phyloP scores from a whole-genome alignment of 2,113 vertebrate species.

The Maccullochella peelii region DNA sequence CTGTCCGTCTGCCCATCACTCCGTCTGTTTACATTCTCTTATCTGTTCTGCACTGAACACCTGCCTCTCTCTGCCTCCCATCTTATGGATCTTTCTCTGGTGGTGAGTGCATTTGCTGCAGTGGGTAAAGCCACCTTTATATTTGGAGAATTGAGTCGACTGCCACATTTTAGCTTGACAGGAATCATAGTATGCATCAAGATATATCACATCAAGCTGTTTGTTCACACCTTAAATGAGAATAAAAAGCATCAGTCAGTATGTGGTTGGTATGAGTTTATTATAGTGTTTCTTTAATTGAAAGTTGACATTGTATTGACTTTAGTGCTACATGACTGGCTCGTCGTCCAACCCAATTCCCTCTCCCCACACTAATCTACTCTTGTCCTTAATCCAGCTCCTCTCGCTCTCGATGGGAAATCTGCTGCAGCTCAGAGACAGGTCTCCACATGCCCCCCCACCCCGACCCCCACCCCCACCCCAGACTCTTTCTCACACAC shows the following conservation, averaged over 20 bases:
- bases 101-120: background rate
- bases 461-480: too few relatives aligned
- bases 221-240: background rate
- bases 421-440: slow-evolving; percentile 42
- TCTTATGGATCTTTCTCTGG: slow-evolving; percentile 16
- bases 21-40: slow-evolving; percentile 38
- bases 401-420: slow-evolving; percentile 43
- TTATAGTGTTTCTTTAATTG: background rate
- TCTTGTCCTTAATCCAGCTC: slow-evolving; percentile 57
- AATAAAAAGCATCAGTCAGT: too few relatives aligned
- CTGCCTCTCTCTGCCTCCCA: slow-evolving; percentile 9
- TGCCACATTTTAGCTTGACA: background rate
- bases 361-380: slow-evolving; percentile 48
- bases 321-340: background rate
- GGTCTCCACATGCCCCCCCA: slow-evolving; percentile 28
- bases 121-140: background rate
- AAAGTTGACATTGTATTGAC: background rate
- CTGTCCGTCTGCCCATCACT: slow-evolving; percentile 40
- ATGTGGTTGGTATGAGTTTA: background rate
- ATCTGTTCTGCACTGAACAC: slow-evolving; percentile 21
- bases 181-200: background rate
- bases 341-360: background rate
- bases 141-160: background rate
- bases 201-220: background rate
- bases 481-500: background rate